These are phyloP conservation scores for Galaxias olidus DNA, from an alignment of 2,797 vertebrate genomes.

Conservation along the genomic window DNA sequence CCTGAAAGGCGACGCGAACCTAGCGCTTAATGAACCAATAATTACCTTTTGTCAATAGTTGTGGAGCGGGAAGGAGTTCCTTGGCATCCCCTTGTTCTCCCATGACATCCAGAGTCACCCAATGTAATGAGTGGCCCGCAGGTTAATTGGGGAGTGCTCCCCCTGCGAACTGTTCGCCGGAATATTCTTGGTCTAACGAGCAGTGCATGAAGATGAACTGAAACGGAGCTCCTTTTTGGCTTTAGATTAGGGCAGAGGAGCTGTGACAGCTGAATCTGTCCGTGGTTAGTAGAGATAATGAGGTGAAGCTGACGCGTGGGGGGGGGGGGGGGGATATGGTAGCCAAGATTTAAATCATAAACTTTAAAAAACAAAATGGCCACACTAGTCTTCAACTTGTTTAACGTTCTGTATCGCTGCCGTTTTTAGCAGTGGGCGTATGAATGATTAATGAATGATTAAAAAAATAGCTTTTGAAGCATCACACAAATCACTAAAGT, in stretches of 20 bases:
- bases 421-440: no score
- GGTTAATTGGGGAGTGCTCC: slow-evolving; percentile 65
- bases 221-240: slow-evolving; percentile 20
- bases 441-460: no score
- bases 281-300: no score
- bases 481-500: no score
- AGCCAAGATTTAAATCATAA: no score
- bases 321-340: no score
- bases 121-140: slow-evolving; percentile 47
- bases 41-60: slow-evolving; percentile 19
- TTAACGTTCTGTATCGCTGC: no score
- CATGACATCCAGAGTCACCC: slow-evolving; percentile 40
- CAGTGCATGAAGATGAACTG: slow-evolving; percentile 28
- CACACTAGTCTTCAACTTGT: no score
- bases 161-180: slow-evolving; percentile 24
- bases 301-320: no score
- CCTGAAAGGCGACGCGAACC: background rate
- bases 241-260: slow-evolving; percentile 13
- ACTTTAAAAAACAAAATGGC: background rate
- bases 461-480: no score
- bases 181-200: slow-evolving; percentile 31
- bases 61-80: slow-evolving; percentile 21
- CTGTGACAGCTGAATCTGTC: background rate
- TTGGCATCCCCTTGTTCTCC: slow-evolving; percentile 29
- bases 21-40: slow-evolving; percentile 24